Evolutionary conservation across 2,888 invertebrate genomes (phyloP), one percentile per base, ranked within the genome.

Genomic region (Horisme vitalbata): DNA sequence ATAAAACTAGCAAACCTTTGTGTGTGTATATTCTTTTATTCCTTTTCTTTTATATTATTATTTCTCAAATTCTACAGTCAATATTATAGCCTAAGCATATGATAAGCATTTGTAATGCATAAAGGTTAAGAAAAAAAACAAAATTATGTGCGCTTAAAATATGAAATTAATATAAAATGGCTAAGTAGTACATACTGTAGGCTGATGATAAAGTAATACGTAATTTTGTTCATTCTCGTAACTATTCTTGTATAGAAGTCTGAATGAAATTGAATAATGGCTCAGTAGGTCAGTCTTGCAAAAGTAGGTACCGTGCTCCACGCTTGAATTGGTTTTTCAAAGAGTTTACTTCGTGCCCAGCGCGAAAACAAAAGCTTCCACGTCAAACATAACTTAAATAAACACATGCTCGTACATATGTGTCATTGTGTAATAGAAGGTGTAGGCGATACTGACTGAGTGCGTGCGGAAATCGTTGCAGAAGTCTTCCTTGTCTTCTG

Each of bases 391-490:
- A 67, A 71, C 68, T 68, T 63, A 21, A 8, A 59, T 61, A 63
- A 58, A 49, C 44, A 53, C 52, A 52, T 50, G 47, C 43, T 43
- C 8, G 30, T 41, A 43, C 44, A 43, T 46, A 33, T 50, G 36
- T 18, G 18, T 18, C 38, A 66, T 79, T 78, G 71, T 68, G 75
- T 71, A 79, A 79, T 68, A 51, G 14, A 56, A 37, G 2, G 55
- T 65, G 68, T 66, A 59, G 72, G 74, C 71, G 72, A 75, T 67
- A 64, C 65, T 62, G 63, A 64, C 65, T 62, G 63, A 71, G 68
- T 72, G 66, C 65, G 67, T 68, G 65, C 77, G 77, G 80, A 79
- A 78, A 78, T 75, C 64, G 57, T 66, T 69, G 68, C 68, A 66
- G 59, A 63, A 65, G 66, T 73, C 75, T 77, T 79, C 79, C 79